These are phyloP conservation scores for Melanerpes formicivorus DNA, from an alignment of 2,113 vertebrate genomes.

Conservation along the genomic window DNA sequence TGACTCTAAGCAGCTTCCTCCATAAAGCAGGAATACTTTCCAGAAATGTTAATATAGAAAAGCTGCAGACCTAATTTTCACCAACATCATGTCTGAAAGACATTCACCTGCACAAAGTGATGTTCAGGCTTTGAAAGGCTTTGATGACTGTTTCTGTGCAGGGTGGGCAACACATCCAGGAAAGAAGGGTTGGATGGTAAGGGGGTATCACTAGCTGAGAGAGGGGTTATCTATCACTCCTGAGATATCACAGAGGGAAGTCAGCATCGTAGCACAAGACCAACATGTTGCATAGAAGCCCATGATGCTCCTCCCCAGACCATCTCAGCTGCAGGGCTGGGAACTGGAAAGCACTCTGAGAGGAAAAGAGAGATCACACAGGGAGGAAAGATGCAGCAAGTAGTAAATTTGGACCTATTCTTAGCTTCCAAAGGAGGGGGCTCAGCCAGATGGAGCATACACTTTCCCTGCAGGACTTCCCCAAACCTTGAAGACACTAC, in stretches of 20 bases:
- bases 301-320: neutral
- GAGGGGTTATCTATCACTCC: neutral
- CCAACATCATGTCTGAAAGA: neutral
- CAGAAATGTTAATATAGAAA: neutral
- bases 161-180: neutral
- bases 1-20: neutral
- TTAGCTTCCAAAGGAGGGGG: neutral
- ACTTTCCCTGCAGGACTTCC: neutral
- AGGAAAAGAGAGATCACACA: neutral
- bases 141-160: neutral
- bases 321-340: fast-evolving
- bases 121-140: neutral
- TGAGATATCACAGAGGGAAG: fast-evolving
- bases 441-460: neutral
- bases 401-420: neutral
- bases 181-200: neutral
- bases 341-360: neutral
- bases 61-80: neutral
- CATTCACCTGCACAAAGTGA: neutral
- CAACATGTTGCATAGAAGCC: neutral
- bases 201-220: neutral
- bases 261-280: neutral
- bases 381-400: neutral
- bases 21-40: neutral
- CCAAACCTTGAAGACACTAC: neutral